Percentiles rank a stretch among this genome's conserved stretches.
phyloP scores from a whole-genome alignment of 2,888 invertebrate species.

The Cosmorhoe ocellata region DNA sequence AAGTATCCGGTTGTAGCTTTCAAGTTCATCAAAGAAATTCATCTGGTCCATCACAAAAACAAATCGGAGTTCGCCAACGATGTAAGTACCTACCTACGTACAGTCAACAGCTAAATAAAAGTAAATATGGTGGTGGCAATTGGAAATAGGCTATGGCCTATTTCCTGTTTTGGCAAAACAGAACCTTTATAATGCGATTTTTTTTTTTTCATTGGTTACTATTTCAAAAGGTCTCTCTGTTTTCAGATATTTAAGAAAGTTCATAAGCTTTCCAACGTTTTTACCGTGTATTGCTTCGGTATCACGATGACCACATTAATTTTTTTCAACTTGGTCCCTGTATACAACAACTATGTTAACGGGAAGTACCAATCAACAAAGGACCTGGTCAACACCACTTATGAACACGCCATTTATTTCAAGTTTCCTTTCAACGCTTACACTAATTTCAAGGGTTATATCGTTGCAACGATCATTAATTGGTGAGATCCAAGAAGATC shows the following conservation, averaged over 20 bases:
- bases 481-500: slow-evolving; percentile 20
- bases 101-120: no score
- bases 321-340: slow-evolving; percentile 15
- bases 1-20: slow-evolving; percentile 10
- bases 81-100: slow-evolving; percentile 2
- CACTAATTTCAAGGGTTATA: slow-evolving; percentile 13
- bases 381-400: slow-evolving; percentile 29
- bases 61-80: slow-evolving; percentile 13
- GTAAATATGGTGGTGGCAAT: no score
- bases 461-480: slow-evolving; percentile 23
- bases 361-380: slow-evolving; percentile 16
- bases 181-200: no score
- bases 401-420: slow-evolving; percentile 36
- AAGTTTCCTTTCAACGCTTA: slow-evolving; percentile 26
- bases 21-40: slow-evolving; percentile 28
- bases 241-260: slow-evolving; percentile 40
- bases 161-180: no score
- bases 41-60: slow-evolving; percentile 22
- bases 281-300: slow-evolving; percentile 17
- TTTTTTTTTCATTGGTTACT: no score
- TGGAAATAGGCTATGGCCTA: no score
- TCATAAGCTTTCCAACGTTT: slow-evolving; percentile 31
- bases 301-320: slow-evolving; percentile 1
- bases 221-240: background rate
- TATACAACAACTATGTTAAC: slow-evolving; percentile 18